phyloP scores from a whole-genome alignment of 1,140 invertebrate genomes.

The Luehdorfia chinensis region DNA sequence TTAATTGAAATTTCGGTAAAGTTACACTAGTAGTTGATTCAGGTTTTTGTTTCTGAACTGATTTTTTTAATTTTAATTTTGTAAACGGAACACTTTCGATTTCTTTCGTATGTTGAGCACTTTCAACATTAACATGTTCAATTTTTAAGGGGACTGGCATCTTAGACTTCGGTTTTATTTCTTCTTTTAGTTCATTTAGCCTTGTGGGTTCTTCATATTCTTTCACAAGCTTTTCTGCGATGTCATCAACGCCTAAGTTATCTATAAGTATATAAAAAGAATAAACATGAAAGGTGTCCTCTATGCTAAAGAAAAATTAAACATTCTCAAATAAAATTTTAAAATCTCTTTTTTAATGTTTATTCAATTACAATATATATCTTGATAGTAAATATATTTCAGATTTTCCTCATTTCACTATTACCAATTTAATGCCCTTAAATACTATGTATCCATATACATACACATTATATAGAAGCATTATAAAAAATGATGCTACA shows the following conservation, averaged over 20 bases:
- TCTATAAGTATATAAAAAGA: not conserved
- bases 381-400: too few species aligned
- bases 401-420: too few species aligned
- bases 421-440: too few species aligned
- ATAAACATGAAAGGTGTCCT: not conserved
- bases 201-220: conserved; percentile 1
- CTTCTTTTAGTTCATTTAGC: conserved; percentile 9
- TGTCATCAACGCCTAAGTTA: not conserved
- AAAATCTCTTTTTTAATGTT: not conserved
- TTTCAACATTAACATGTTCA: conserved; percentile 55
- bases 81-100: conserved; percentile 79
- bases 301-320: not conserved
- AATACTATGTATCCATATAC: too few species aligned
- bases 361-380: too few species aligned
- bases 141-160: conserved; percentile 43
- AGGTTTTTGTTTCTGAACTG: conserved; percentile 71
- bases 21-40: conserved; percentile 58
- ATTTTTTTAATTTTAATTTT: conserved; percentile 82
- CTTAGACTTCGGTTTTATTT: not conserved
- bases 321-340: not conserved
- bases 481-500: too few species aligned
- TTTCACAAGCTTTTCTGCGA: not conserved
- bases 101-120: conserved; percentile 59
- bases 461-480: too few species aligned
- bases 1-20: conserved; percentile 82